A percentile compares a stretch with the other conserved stretches of the same genome.
Conservation (phyloP, 2,797 vertebrate genomes). For the Sebastes taczanowskii region DNA sequence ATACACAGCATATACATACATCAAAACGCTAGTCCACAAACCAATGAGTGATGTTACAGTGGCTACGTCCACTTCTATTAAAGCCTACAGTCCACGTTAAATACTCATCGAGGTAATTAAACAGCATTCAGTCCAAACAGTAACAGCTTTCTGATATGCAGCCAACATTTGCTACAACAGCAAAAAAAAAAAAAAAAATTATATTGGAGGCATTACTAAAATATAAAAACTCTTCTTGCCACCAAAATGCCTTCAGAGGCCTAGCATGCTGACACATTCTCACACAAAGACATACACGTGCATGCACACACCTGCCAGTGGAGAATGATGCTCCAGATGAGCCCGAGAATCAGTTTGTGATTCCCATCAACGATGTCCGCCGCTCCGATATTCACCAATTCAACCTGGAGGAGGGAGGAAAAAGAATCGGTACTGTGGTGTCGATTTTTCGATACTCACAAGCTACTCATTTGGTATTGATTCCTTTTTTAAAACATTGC, state of each 20-base stretch:
- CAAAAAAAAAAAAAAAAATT: not conserved
- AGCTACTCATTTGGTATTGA: too few species aligned
- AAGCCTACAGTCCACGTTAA: not conserved
- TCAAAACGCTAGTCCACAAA: too few species aligned
- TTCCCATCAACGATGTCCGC: conserved; percentile 99
- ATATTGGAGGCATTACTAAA: not conserved
- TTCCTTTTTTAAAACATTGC: too few species aligned
- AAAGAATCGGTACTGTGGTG: not conserved
- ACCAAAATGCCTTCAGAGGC: not conserved
- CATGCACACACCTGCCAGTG: conserved; percentile 94
- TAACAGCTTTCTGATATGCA: not conserved
- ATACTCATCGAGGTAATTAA: not conserved
- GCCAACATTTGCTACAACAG: not conserved
- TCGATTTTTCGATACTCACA: too few species aligned
- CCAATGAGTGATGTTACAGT: too few species aligned
- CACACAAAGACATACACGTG: not conserved
- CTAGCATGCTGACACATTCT: not conserved
- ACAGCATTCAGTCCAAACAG: not conserved
- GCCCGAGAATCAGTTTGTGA: conserved; percentile 97
- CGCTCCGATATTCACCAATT: conserved; percentile 97
- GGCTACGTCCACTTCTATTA: too few species aligned
- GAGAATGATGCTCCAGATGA: conserved; percentile 99
- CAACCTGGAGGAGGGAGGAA: conserved; percentile 84
- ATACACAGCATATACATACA: too few species aligned
- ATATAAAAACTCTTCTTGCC: not conserved